A percentile compares a stretch with the other conserved stretches of the same genome.
phyloP scores from a whole-genome alignment of 2,113 vertebrate genomes.

The Pomatostomus ruficeps region DNA sequence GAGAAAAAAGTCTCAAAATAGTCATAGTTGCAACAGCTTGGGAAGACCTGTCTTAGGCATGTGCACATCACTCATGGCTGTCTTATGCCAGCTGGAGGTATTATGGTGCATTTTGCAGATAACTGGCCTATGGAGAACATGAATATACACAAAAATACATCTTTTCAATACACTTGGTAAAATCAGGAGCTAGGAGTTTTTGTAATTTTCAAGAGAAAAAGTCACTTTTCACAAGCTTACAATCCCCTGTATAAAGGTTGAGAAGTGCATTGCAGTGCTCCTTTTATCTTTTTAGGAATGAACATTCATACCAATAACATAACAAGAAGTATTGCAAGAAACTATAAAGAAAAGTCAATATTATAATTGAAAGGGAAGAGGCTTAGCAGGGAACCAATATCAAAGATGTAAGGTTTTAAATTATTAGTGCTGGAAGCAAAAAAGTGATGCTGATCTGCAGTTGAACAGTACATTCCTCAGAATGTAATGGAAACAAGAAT shows the following conservation, averaged over 20 bases:
- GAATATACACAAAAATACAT: not conserved
- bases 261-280: not conserved
- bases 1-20: not conserved
- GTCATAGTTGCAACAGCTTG: not conserved
- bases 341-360: constrained; percentile 9
- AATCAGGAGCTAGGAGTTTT: not conserved
- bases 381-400: not conserved
- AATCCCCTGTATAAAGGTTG: not conserved
- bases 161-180: not conserved
- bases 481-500: constrained; percentile 42
- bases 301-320: not conserved
- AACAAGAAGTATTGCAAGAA: not conserved
- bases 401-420: constrained; percentile 20
- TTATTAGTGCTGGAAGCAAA: constrained; percentile 41
- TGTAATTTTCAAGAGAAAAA: not conserved
- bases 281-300: constrained; percentile 2
- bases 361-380: constrained; percentile 50
- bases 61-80: not conserved
- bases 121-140: not conserved
- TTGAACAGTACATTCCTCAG: constrained; percentile 9
- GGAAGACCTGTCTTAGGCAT: not conserved
- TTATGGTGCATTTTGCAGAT: not conserved
- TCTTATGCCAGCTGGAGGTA: not conserved
- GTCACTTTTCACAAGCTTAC: not conserved
- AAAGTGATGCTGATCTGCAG: constrained; percentile 8